Evolutionary conservation across 2,797 vertebrate genomes (phyloP), one percentile per base, ranked within the genome.

Genomic region (Neosilurus mollespiculum): DNA sequence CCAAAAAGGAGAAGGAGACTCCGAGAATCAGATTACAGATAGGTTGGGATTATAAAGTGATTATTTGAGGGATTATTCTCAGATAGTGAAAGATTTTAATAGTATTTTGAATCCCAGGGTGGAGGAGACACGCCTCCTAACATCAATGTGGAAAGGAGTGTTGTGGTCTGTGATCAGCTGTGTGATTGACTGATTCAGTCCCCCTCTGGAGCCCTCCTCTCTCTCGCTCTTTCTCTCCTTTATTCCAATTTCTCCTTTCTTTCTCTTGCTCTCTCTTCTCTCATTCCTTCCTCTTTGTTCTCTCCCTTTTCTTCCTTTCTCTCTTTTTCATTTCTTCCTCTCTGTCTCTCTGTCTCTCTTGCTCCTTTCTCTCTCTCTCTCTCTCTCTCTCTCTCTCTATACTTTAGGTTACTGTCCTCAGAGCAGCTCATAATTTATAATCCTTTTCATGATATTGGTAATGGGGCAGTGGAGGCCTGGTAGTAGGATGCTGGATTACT

Each of bases 51-150:
- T 20, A 71, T 78, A 67, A 77, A 53, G 51, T 84, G 58, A 78
- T 78, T 78, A 64, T 51, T 51, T 78, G n/a, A 49, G 61, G 61
- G 77, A 65, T 78, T 78, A 78, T 15, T 72, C 53, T 53, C 70
- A 72, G 9, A 72, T 53, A 24, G 70, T 53, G 49, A 54, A 72
- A 24, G 24, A 54, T 73, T 54, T 26, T 30, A 73, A 73, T 18
- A 18, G 71, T 73, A 22, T 15, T 16, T 12, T 53, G 24, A 72
- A 72, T 53, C 69, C 49, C 6, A 24, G 70, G 24, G 12, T 72
- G 9, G 51, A 0, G 9, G 71, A 73, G 51, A 73, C 15, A 3
- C n/a, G 16, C 14, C 24, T 4, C n/a, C 9, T 4, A 15, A 53
- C 8, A 3, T 7, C 24, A 12, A 53, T 53, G 43, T 70, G 67